phyloP scores from a whole-genome alignment of 2,888 invertebrate species.

The Sipha maydis region DNA sequence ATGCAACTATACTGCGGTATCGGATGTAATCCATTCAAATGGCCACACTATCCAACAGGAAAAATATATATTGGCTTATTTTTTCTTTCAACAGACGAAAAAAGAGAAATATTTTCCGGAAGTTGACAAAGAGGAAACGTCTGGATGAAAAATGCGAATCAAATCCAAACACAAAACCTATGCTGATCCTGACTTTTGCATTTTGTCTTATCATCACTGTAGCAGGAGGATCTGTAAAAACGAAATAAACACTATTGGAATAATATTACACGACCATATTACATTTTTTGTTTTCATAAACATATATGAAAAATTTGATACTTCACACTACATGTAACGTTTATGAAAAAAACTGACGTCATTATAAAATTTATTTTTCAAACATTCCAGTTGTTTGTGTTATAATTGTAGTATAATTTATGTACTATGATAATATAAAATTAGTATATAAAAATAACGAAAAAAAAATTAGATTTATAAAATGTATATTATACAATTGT shows the following conservation, averaged over 20 bases:
- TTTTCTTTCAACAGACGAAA: slow-evolving; percentile 16
- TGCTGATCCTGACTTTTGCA: slow-evolving; percentile 54
- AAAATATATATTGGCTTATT: slow-evolving; percentile 49
- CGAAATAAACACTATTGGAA: slow-evolving; percentile 20
- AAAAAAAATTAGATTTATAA: too few relatives aligned
- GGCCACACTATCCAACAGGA: slow-evolving; percentile 22
- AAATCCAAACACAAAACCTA: slow-evolving; percentile 49
- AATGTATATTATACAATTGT: too few relatives aligned
- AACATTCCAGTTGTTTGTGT: too few relatives aligned
- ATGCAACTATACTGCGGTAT: not conserved
- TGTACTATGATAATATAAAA: too few relatives aligned
- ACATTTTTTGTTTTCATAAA: too few relatives aligned
- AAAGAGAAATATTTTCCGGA: slow-evolving; percentile 38
- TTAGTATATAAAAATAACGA: too few relatives aligned
- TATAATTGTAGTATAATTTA: too few relatives aligned
- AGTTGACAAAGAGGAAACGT: slow-evolving; percentile 51
- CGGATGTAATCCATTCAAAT: slow-evolving; percentile 54
- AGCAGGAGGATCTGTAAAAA: slow-evolving; percentile 13
- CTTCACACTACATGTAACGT: not conserved
- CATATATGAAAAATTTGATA: too few relatives aligned
- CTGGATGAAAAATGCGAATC: slow-evolving; percentile 42
- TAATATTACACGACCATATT: not conserved
- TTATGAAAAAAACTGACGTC: not conserved
- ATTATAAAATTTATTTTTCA: not conserved
- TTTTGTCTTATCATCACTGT: slow-evolving; percentile 30